Base-by-base conservation (phyloP, 2,888 invertebrate species). In the Chromoteleia sp. region DNA sequence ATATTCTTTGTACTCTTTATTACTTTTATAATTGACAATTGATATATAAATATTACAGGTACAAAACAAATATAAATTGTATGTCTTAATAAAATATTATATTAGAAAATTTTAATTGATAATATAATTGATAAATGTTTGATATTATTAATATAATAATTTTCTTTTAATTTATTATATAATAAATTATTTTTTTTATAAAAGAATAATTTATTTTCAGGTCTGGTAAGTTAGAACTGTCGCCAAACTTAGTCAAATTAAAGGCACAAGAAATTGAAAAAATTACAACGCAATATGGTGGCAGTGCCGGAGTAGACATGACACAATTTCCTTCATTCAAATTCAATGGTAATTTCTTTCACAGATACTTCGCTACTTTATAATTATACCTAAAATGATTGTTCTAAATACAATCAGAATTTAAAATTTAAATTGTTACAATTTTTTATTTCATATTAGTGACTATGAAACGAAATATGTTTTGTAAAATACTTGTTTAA, bases 241-340 rank as follows among this genome's bases (percentile, higher is more conserved):
- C 95, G 61, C 96, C 97, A 0, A 95, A 95, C 21, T 94, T 96
- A 41, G 93, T 96, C 88, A 95, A 94, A 85, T 96, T 96, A 89
- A 91, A 96, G 81, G 94, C 95, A 88, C 92, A 94, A 10, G 97
- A 98, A 90, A 91, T 98, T 85, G 96, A 96, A 4, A 96, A 97
- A 92, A 93, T 98, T 33, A 94, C 96, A 63, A 95, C 94, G 87
- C 95, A 95, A 85, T 98, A 93, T 88, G 95, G 95, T 48, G 96
- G 96, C 85, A 95, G 94, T 63, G 89, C 93, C 8, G 97, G 96
- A 45, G 94, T 94, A 2, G 97, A 98, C 89, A 97, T 98, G 96
- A 96, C 96, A 14, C 93, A 97, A 91, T 98, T 99, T 92, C 98
- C 98, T 8, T 90, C 94, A 10, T 96, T 98, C 90, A 95, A 95